Evolutionary conservation across 2,888 invertebrate genomes (phyloP), one percentile per base, ranked within the genome.

Genomic region (Campoplex capitator): DNA sequence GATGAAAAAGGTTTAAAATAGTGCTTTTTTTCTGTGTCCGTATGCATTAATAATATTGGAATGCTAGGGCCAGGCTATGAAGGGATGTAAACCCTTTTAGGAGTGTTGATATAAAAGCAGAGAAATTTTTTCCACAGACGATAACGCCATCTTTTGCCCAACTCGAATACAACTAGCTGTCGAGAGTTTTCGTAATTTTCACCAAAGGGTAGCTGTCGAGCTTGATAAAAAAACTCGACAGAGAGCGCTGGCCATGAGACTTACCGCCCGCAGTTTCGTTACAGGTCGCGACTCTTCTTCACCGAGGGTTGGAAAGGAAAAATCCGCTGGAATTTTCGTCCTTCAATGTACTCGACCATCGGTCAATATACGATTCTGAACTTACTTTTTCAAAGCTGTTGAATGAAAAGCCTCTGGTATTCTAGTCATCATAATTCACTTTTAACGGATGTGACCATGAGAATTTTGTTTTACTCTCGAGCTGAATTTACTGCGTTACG

Each of bases 231-330:
- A 18, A 73, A 38, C 23, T 79, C 86, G 35, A 78, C 83, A 83
- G 79, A 48, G 83, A 70, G 83, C 86, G 32, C 74, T 68, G 62
- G 32, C 58, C 28, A 75, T n/a, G 65, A 58, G 65, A 45, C 78
- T 70, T 79, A 80, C 75, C 83, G 58, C 28, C 79, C 32, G 62
- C 38, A 67, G 45, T 42, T 56, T 32, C 13, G 42, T 45, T 80
- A 71, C 86, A 84, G 84, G n/a, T 71, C 28, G n/a, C 68, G 48
- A 54, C 56, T 38, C 65, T 58, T 83, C 75, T 73, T 84, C 42
- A 23, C 84, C 4, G 86, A 56, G 75, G 86, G 71, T 86, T 45
- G 58, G 38, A 42, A 45, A 28, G 74, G 23, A 32, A 78, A 83
- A 54, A 8, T 65, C 42, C 28, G 38, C 45, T 45, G 2, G 45